These are phyloP conservation scores for Polypedilum pembai DNA, from an alignment of 1,140 invertebrate genomes.

Conservation along the genomic window DNA sequence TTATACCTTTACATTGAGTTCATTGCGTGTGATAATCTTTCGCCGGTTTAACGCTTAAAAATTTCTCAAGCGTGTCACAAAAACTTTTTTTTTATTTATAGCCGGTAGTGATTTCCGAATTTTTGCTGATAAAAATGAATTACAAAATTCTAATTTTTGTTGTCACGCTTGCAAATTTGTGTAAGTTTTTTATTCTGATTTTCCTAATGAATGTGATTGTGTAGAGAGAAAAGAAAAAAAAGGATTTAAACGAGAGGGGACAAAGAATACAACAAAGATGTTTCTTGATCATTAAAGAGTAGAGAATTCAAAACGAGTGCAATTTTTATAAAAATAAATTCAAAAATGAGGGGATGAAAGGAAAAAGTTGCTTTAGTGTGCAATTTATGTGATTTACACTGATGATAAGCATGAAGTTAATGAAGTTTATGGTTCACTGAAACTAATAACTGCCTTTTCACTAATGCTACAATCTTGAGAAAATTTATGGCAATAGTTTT, in stretches of 20 bases:
- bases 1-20: too few species aligned
- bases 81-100: background rate
- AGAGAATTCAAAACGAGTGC: too few species aligned
- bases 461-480: too few species aligned
- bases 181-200: background rate
- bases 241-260: too few species aligned
- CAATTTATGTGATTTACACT: background rate
- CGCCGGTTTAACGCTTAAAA: background rate
- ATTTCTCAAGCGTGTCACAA: background rate
- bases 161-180: constrained; percentile 16
- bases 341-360: background rate
- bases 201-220: background rate
- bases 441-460: background rate
- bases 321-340: too few species aligned
- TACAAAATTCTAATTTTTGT: background rate
- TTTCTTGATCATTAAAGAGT: too few species aligned
- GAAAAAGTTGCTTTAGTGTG: background rate
- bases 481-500: background rate
- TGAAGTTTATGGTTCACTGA: background rate
- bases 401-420: constrained; percentile 13
- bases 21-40: background rate
- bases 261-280: too few species aligned
- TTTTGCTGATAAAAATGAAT: background rate
- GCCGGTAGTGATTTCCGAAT: background rate
- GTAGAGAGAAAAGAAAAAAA: background rate